These are phyloP conservation scores for Epinotia demarniana DNA, from an alignment of 2,888 invertebrate genomes.

Conservation along the genomic window DNA sequence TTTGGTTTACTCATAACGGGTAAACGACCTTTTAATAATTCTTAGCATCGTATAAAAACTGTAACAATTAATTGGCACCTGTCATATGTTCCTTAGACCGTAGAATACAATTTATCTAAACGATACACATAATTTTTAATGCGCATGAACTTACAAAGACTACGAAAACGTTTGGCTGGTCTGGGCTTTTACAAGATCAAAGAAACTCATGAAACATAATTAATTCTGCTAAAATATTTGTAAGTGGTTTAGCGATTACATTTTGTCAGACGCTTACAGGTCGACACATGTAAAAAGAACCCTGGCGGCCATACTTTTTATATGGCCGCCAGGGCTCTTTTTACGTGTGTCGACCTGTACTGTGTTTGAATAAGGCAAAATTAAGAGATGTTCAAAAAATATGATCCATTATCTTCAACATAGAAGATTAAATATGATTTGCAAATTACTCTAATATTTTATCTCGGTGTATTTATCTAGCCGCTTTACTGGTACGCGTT, in stretches of 20 bases:
- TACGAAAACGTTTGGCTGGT: constrained; percentile 22
- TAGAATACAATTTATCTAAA: constrained; percentile 31
- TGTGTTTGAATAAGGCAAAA: constrained; percentile 19
- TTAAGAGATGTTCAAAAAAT: constrained; percentile 22
- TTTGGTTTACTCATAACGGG: constrained; percentile 20
- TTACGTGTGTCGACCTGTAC: too few relatives aligned
- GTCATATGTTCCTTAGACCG: constrained; percentile 30
- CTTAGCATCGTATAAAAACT: constrained; percentile 11
- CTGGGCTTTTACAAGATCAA: constrained; percentile 38
- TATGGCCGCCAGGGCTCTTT: too few relatives aligned
- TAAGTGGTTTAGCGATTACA: constrained; percentile 27
- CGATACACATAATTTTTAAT: constrained; percentile 26
- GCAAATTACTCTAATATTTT: constrained; percentile 8
- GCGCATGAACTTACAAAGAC: constrained; percentile 27
- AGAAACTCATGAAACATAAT: constrained; percentile 28
- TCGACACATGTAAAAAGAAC: too few relatives aligned
- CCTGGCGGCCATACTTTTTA: too few relatives aligned
- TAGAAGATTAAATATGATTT: constrained; percentile 22
- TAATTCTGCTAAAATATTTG: constrained; percentile 35
- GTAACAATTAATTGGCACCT: constrained; percentile 40
- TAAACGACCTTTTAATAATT: constrained; percentile 32
- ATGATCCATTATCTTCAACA: constrained; percentile 19
- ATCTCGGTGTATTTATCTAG: not conserved
- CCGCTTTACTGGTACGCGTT: not conserved
- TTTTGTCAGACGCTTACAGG: constrained; percentile 19